Conservation (phyloP, 2,113 vertebrate genomes). For the Thalassarche chlororhynchos region DNA sequence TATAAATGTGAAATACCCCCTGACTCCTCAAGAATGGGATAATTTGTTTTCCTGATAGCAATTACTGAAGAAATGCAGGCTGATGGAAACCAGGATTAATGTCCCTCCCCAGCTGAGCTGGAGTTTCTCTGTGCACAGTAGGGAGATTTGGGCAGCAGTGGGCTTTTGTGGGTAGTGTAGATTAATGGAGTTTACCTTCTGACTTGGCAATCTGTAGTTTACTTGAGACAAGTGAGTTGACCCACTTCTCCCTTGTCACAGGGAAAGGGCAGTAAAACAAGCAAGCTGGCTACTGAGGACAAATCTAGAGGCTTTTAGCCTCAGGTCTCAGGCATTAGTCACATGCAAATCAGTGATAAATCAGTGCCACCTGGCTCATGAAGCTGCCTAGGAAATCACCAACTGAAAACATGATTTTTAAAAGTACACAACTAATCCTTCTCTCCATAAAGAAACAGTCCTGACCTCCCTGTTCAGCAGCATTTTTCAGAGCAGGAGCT, state of each 20-base stretch:
- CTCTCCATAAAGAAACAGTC: background rate
- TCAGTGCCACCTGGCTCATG: background rate
- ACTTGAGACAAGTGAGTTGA: background rate
- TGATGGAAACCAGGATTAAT: background rate
- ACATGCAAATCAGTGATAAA: background rate
- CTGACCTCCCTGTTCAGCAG: background rate
- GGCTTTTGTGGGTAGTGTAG: background rate
- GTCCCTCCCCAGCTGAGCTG: background rate
- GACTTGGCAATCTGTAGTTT: background rate
- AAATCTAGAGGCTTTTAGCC: background rate
- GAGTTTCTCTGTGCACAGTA: background rate
- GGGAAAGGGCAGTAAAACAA: background rate
- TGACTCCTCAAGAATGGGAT: background rate
- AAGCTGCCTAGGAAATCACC: background rate
- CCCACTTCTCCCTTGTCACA: background rate
- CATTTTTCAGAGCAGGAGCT: background rate
- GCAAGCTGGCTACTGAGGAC: background rate
- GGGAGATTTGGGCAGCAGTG: background rate
- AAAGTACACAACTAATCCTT: background rate
- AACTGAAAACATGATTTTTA: background rate
- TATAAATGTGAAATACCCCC: background rate
- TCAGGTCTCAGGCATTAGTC: background rate
- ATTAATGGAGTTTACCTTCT: background rate
- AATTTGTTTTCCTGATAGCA: background rate
- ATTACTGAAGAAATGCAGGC: background rate